These are phyloP conservation scores for Tetropium fuscum DNA, from an alignment of 2,888 invertebrate genomes.

Conservation along the genomic window DNA sequence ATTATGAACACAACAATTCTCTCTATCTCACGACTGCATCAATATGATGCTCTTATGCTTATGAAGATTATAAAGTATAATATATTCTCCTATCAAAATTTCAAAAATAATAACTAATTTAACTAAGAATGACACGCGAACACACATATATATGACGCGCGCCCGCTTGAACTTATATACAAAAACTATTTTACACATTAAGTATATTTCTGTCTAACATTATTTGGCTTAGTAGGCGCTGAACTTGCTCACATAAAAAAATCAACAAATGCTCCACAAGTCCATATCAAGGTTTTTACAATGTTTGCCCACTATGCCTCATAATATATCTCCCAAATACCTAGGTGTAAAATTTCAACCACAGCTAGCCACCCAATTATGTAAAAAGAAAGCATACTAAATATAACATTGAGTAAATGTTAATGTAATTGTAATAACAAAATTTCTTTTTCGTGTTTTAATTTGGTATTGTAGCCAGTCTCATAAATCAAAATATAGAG, in stretches of 20 bases:
- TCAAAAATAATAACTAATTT: slow-evolving; percentile 35
- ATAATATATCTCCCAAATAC: slow-evolving; percentile 7
- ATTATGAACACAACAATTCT: slow-evolving; percentile 67
- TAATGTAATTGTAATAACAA: too few relatives aligned
- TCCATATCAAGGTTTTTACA: too few relatives aligned
- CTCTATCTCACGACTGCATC: slow-evolving; percentile 61
- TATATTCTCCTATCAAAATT: too few relatives aligned
- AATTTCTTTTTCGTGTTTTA: too few relatives aligned
- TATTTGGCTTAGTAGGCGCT: too few relatives aligned
- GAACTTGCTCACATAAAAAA: too few relatives aligned
- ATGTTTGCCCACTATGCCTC: too few relatives aligned
- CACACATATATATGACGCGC: background rate
- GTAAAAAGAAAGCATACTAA: too few relatives aligned
- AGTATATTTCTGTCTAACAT: slow-evolving; percentile 44
- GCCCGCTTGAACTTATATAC: background rate
- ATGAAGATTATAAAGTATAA: slow-evolving; percentile 51
- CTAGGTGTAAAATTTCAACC: slow-evolving; percentile 14
- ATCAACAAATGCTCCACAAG: too few relatives aligned
- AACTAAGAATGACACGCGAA: slow-evolving; percentile 36
- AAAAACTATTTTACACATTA: slow-evolving; percentile 40
- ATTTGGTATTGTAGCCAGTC: too few relatives aligned
- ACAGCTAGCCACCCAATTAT: slow-evolving; percentile 16
- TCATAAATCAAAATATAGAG: too few relatives aligned
- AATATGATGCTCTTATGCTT: slow-evolving; percentile 36
- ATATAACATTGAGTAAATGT: too few relatives aligned